Evolutionary conservation across 2,113 vertebrate species (phyloP).

Genomic region (Pipra filicauda): DNA sequence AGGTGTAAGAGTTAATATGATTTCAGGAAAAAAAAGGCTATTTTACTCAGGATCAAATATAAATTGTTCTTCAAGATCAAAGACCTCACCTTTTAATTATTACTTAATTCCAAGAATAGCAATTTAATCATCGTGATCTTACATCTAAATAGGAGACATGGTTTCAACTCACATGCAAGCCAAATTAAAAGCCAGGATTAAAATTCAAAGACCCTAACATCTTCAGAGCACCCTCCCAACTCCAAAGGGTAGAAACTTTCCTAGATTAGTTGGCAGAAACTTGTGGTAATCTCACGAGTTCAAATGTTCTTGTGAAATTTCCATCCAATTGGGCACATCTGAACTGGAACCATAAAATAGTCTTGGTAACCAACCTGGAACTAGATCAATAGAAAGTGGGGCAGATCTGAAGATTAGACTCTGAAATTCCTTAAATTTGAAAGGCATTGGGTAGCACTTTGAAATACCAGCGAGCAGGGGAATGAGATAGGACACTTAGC

Average conservation of each 20-base stretch:
- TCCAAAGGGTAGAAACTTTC: neutral
- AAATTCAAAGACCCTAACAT: neutral
- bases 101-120: neutral
- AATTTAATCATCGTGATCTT: neutral
- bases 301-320: constrained; percentile 42
- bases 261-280: constrained; percentile 33
- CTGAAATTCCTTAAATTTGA: constrained; percentile 34
- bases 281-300: constrained; percentile 30
- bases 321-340: constrained; percentile 57
- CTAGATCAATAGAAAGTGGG: constrained; percentile 31
- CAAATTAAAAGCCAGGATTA: neutral
- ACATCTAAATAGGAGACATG: neutral
- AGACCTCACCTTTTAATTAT: neutral
- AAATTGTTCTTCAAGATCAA: neutral
- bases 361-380: constrained; percentile 46
- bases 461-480: neutral
- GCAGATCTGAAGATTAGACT: constrained; percentile 29
- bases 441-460: constrained; percentile 11
- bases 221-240: neutral
- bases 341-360: constrained; percentile 59
- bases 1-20: neutral
- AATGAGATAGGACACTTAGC: neutral
- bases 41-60: neutral
- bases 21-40: neutral
- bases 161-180: neutral